Evolutionary conservation across 2,797 vertebrate genomes (phyloP), one percentile per base, ranked within the genome.

Genomic region (Danio aesculapii): DNA sequence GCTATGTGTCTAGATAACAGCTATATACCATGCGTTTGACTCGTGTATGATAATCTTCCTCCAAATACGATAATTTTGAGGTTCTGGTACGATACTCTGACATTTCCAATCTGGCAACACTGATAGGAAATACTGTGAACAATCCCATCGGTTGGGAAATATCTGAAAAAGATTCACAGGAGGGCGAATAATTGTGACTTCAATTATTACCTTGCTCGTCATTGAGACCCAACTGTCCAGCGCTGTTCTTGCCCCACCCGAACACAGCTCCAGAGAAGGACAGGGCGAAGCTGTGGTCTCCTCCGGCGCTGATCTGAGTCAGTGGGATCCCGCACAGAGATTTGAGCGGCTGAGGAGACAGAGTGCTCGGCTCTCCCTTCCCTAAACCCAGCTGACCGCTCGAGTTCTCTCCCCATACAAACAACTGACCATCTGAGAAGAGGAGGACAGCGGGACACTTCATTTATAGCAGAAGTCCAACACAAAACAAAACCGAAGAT

Each of bases 321-420:
- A 97, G 79, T 55, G 96, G 96, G 88, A 97, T 95, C 50, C 96
- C 96, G 12, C 94, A 92, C 57, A 97, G 92, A 84, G 96, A 96
- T 84, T 93, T 90, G 74, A 96, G 86, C 19, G 84, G 91, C 39
- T 94, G 93, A 39, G 95, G 95, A 13, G 86, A 80, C 46, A 0
- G 10, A 2, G 30, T 2, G 0, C 91, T 94, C 47, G 85, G 90
- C 77, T 95, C 95, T 81, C 93, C 88, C 86, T 91, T 94, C 84
- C 95, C 93, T 0, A 97, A 96, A 72, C 98, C 98, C 85, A 99
- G 94, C 81, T 99, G 98, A 43, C 98, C 97, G 86, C 94, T 95
- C 89, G 92, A 94, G 92, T 98, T 98, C 68, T 94, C 92, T 19
- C 98, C 98, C 84, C 97, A 98, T 0, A 96, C 96, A 84, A 97